Evolutionary conservation across 1,140 invertebrate species (phyloP).

Genomic region (Bursaphelenchus mucronatus): DNA sequence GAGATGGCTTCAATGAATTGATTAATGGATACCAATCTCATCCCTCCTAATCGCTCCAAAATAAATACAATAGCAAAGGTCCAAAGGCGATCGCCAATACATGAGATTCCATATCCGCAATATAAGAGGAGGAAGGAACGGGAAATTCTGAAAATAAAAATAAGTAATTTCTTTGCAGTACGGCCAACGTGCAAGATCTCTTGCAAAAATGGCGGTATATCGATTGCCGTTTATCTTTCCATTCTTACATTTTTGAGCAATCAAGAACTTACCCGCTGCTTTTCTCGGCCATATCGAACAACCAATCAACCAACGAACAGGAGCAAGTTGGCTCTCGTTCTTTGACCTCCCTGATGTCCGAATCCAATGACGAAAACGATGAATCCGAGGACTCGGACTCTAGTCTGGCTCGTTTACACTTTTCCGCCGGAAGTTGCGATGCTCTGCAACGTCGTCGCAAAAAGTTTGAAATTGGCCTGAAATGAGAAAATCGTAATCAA

Average conservation of each 20-base stretch:
- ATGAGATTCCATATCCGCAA: constrained; percentile 27
- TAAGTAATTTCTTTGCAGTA: neutral
- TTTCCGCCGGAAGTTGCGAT: too few species aligned
- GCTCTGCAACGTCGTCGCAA: too few species aligned
- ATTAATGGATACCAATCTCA: constrained; percentile 32
- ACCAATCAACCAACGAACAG: neutral
- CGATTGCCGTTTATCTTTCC: neutral
- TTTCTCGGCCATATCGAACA: constrained; percentile 16
- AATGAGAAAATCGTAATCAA: too few species aligned
- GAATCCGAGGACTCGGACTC: too few species aligned
- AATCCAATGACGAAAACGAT: too few species aligned
- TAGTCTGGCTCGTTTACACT: too few species aligned
- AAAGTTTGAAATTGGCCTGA: too few species aligned
- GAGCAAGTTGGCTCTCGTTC: too few species aligned
- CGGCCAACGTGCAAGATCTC: too few species aligned
- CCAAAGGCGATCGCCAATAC: constrained; percentile 33
- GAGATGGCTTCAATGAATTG: constrained; percentile 28
- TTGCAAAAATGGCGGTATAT: neutral
- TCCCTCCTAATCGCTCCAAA: constrained; percentile 29
- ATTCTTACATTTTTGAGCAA: too few species aligned
- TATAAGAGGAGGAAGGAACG: constrained; percentile 26
- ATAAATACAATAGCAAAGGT: constrained; percentile 32
- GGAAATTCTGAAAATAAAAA: constrained; percentile 18
- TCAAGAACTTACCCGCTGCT: constrained; percentile 15
- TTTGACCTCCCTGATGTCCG: too few species aligned